A percentile compares a stretch with the other conserved stretches of the same genome.
These are phyloP conservation scores for Perizoma flavofasciatum DNA, from an alignment of 2,888 invertebrate genomes.

Conservation along the genomic window DNA sequence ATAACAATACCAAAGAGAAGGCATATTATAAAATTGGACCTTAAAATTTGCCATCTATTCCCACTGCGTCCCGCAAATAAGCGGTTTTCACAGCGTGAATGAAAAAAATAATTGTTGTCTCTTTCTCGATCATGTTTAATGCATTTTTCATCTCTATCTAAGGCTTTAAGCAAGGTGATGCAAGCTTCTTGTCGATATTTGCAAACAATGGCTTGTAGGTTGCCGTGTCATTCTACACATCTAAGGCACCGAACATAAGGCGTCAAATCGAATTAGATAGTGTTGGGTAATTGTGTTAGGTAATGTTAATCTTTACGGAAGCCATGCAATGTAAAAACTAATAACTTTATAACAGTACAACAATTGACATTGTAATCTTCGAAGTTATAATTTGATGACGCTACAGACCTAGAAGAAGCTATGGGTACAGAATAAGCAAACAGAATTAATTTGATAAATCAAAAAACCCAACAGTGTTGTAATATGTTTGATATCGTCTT, in stretches of 20 bases:
- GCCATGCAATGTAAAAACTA: conserved; percentile 5
- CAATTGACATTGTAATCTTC: too few species aligned
- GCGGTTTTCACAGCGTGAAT: conserved; percentile 37
- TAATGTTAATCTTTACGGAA: conserved; percentile 19
- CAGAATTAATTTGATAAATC: too few species aligned
- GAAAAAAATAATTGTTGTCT: conserved; percentile 18
- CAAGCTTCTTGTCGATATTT: conserved; percentile 70
- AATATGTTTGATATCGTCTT: too few species aligned
- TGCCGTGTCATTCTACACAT: conserved; percentile 66
- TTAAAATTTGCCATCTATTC: conserved; percentile 59
- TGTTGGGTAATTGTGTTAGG: conserved; percentile 36
- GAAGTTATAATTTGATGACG: too few species aligned
- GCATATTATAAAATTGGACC: conserved; percentile 47
- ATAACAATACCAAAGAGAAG: not conserved
- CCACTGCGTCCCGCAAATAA: conserved; percentile 44
- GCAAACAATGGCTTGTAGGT: conserved; percentile 82
- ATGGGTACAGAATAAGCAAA: too few species aligned
- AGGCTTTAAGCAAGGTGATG: conserved; percentile 54
- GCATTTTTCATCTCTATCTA: conserved; percentile 43
- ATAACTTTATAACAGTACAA: not conserved
- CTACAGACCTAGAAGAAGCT: too few species aligned
- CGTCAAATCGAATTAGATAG: conserved; percentile 67
- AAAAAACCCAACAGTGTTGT: too few species aligned
- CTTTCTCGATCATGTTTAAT: conserved; percentile 33
- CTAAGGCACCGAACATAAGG: conserved; percentile 66